These are phyloP conservation scores for Drosophila malerkotliana DNA, from an alignment of 1,140 invertebrate species.

Conservation along the genomic window DNA sequence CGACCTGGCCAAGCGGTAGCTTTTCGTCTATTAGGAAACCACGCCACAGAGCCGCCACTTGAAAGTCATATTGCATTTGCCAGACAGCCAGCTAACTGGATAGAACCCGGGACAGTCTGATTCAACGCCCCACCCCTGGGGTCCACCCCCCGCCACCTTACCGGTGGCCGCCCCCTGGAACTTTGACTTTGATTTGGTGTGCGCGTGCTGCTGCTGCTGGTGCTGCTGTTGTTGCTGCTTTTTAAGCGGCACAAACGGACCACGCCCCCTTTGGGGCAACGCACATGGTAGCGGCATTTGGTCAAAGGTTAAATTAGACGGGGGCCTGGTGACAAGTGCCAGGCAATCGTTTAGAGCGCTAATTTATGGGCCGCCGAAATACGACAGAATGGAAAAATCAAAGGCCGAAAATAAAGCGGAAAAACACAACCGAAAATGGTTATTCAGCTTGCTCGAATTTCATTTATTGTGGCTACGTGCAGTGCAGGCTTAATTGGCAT, in stretches of 20 bases:
- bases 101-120: slow-evolving; percentile 34
- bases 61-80: slow-evolving; percentile 76
- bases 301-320: slow-evolving; percentile 79
- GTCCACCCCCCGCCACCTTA: slow-evolving; percentile 3
- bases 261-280: slow-evolving; percentile 41
- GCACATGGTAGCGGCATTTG: slow-evolving; percentile 76
- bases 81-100: slow-evolving; percentile 19
- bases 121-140: slow-evolving; percentile 1
- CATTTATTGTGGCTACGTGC: slow-evolving; percentile 62
- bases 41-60: slow-evolving; percentile 52
- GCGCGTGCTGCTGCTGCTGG: slow-evolving; percentile 59
- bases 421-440: slow-evolving; percentile 19
- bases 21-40: slow-evolving; percentile 74
- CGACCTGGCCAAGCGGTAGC: slow-evolving; percentile 60
- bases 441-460: slow-evolving; percentile 53
- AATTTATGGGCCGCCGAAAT: slow-evolving; percentile 67
- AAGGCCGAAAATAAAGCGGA: slow-evolving; percentile 29
- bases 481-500: slow-evolving; percentile 69
- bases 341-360: slow-evolving; percentile 72
- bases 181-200: slow-evolving; percentile 55
- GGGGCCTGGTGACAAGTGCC: slow-evolving; percentile 75
- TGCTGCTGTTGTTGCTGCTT: slow-evolving; percentile 16
- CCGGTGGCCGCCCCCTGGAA: not conserved
- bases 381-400: slow-evolving; percentile 23
- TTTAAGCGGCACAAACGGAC: slow-evolving; percentile 8